Percentiles rank a stretch among this genome's conserved stretches.
Evolutionary conservation across 2,888 invertebrate genomes (phyloP).

Genomic region (Argyra leucocephala): DNA sequence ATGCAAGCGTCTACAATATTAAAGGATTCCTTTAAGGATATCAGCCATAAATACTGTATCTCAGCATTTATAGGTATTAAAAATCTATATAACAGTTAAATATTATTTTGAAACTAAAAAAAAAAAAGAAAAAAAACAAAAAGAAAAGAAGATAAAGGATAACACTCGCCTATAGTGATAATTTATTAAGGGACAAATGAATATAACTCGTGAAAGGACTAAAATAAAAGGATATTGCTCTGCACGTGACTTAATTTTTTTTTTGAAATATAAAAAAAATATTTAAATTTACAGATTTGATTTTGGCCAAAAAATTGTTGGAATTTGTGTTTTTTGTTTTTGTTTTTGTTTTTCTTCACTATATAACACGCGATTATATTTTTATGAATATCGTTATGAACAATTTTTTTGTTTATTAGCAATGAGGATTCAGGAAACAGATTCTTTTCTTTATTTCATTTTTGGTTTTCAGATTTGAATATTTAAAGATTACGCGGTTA

Average conservation of each 20-base stretch:
- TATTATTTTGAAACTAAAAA: background rate
- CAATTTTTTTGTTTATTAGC: background rate
- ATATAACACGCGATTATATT: background rate
- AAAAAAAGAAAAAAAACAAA: background rate
- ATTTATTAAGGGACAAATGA: constrained; percentile 6
- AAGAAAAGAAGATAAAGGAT: background rate
- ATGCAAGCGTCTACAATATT: constrained; percentile 1
- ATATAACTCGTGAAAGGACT: background rate
- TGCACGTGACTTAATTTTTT: background rate
- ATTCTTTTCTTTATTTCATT: no score
- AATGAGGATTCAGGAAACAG: background rate
- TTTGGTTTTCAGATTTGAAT: background rate
- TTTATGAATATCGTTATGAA: background rate
- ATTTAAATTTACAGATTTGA: constrained; percentile 4
- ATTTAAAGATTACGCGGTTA: background rate
- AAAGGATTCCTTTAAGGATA: background rate
- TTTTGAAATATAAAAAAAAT: background rate
- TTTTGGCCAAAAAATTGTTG: background rate
- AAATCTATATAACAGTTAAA: background rate
- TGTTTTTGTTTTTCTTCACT: no score
- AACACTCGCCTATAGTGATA: constrained; percentile 2
- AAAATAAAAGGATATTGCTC: background rate
- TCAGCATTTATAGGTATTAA: background rate
- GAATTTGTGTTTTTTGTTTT: background rate
- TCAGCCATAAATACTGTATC: background rate